Base-by-base conservation (phyloP, 2,113 vertebrate species). In the Gadus macrocephalus region DNA sequence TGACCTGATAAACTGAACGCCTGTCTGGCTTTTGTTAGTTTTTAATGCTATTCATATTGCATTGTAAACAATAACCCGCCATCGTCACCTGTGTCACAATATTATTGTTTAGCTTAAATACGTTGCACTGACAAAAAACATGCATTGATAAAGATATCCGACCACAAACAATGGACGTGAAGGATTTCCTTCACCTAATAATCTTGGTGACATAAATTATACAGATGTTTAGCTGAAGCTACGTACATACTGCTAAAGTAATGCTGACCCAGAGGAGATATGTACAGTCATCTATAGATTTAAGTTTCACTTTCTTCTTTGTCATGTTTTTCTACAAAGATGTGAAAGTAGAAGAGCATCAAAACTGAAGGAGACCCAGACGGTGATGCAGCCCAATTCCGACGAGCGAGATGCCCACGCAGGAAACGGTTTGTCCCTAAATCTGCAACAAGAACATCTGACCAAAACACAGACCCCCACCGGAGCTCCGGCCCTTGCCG, bases 321-420 rank as follows among this genome's bases (percentile, higher is more conserved):
- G 14, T 64, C 71, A 3, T 59, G 2, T 78, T 63, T 60, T 63
- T 2, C 83, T 49, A 80, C 19, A 1, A 38, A 88, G 87, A 71
- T 76, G 64, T 84, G 87, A 90, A 81, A 77, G 82, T 83, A 91
- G 90, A 82, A 86, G 81, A 88, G 78, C 74, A 82, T 76, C 85
- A 69, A 91, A 88, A 79, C 75, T 73, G 78, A 86, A 77, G 79
- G 82, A 73, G 81, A 79, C 86, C 76, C 75, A 89, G 62, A 76
- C 86, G 87, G 87, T 84, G 12, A 97, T 98, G 96, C 96, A 96
- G 86, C 76, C 93, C 63, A 86, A 70, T 9, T 88, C 85, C 66
- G 79, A 75, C 71, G 92, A 93, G n/a, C 79, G 77, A 12, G 91
- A 84, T 63, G 69, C 75, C 62, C 76, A 79, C 68, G 76, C 89